Percentiles rank a stretch among this genome's conserved stretches.
These are phyloP conservation scores for Pogonomyrmex californicus DNA, from an alignment of 1,140 invertebrate species.

Conservation along the genomic window DNA sequence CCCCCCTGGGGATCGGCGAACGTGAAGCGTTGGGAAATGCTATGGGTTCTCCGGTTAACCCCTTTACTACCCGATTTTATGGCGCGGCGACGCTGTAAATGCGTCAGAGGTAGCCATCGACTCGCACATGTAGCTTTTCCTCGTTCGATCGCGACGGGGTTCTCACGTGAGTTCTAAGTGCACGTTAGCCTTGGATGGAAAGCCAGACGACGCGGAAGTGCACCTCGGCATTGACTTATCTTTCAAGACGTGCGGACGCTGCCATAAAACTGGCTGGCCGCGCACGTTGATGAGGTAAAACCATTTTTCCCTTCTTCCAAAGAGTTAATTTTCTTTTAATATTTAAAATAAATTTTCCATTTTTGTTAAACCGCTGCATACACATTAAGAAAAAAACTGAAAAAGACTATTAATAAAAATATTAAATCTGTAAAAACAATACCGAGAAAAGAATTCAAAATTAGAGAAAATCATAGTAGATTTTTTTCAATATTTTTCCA, in stretches of 20 bases:
- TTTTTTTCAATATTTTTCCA: slow-evolving; percentile 32
- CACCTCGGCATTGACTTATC: slow-evolving; percentile 54
- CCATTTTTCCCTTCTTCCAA: neutral
- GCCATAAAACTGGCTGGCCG: neutral
- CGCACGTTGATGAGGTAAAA: neutral
- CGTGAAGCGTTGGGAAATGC: slow-evolving; percentile 59
- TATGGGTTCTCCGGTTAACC: slow-evolving; percentile 66
- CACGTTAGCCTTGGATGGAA: slow-evolving; percentile 24
- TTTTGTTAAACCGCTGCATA: neutral
- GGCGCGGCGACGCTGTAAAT: slow-evolving; percentile 66
- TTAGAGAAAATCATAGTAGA: neutral
- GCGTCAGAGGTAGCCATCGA: slow-evolving; percentile 62
- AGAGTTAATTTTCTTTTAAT: slow-evolving; percentile 2
- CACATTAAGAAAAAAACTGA: neutral
- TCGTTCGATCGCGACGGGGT: slow-evolving; percentile 44
- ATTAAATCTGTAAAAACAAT: neutral
- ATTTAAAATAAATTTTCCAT: neutral
- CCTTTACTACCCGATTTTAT: slow-evolving; percentile 70
- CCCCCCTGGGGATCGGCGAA: slow-evolving; percentile 51
- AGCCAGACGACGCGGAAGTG: slow-evolving; percentile 36
- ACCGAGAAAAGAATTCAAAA: neutral
- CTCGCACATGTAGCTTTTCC: slow-evolving; percentile 26
- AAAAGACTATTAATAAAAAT: slow-evolving; percentile 7
- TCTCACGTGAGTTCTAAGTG: slow-evolving; percentile 58
- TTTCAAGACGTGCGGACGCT: slow-evolving; percentile 25